A percentile compares a stretch with the other conserved stretches of the same genome.
phyloP scores from a whole-genome alignment of 2,888 invertebrate species.

The Drosophila yooni region DNA sequence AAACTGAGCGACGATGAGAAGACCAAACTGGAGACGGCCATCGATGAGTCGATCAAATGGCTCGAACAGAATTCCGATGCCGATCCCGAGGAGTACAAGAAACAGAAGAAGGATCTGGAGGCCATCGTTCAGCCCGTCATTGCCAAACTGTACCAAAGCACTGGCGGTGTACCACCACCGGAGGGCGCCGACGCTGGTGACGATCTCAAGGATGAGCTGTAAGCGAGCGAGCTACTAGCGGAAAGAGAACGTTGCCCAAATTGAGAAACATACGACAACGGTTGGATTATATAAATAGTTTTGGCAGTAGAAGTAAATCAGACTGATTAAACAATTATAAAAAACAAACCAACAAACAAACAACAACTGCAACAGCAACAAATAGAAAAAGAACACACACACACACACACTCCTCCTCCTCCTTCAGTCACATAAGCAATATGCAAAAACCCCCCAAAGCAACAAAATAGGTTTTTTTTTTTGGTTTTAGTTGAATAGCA shows the following conservation, averaged over 20 bases:
- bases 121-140: conserved; percentile 98
- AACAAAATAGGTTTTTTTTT: neutral
- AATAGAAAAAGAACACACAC: conserved; percentile 14
- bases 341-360: conserved; percentile 26
- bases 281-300: conserved; percentile 64
- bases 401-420: neutral
- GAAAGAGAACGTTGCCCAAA: conserved; percentile 2
- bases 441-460: conserved; percentile 32
- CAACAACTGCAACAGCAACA: conserved; percentile 42
- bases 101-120: conserved; percentile 97
- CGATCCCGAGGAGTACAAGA: conserved; percentile 95
- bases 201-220: conserved; percentile 94
- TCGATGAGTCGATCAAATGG: conserved; percentile 99
- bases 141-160: conserved; percentile 96
- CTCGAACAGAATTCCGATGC: conserved; percentile 97
- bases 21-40: conserved; percentile 96
- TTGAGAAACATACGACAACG: conserved; percentile 8
- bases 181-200: conserved; percentile 89
- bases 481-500: conserved; percentile 8
- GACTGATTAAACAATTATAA: conserved; percentile 80
- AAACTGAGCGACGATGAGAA: conserved; percentile 96
- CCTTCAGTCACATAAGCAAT: conserved; percentile 2
- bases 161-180: conserved; percentile 92
- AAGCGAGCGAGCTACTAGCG: conserved; percentile 64
- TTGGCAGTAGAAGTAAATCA: conserved; percentile 76